Evolutionary conservation across 1,140 invertebrate genomes (phyloP), one percentile per base, ranked within the genome.

Genomic region (Homarus americanus): DNA sequence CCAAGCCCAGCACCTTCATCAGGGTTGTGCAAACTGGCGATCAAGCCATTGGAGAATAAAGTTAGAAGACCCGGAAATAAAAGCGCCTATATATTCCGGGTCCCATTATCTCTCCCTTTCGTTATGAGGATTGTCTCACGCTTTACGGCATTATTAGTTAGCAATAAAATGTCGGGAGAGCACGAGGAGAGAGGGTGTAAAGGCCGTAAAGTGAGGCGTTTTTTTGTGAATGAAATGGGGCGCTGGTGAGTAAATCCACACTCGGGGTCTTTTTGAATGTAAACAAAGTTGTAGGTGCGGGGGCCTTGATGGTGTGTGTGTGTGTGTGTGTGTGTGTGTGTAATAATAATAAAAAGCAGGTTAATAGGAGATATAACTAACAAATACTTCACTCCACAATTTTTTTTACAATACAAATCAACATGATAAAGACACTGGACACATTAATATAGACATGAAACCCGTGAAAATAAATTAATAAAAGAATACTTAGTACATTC

Each of bases 121-220:
- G 63, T 69, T 69, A 69, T 69, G 63, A 69, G 63, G 63, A 69
- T 69, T 69, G 28, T 69, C 63, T 24, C 5, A 28, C 63, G 28
- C 63, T 69, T 69, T 69, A 69, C 63, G 12, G n/a, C 63, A 69
- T 69, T 69, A 69, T 69, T 69, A 69, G 63, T 69, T 69, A 69
- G 28, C 63, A 69, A 69, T 69, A 69, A 69, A 69, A 69, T 69
- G 63, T 69, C 63, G 63, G 63, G 32, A 69, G 28, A 69, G 63
- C 63, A 32, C n/a, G 9, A 32, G 63, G 15, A 69, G 63, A 69
- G 63, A 69, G 63, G 63, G 63, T 69, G 63, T 69, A 69, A 69
- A 69, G 63, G 63, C 28, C 3, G 63, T 69, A 69, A 69, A 69
- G 63, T 69, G 1, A 28, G 63, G 63, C 28, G 63, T 32, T 32